These are phyloP conservation scores for Osmoderma eremita DNA, from an alignment of 2,888 invertebrate genomes.

Conservation along the genomic window DNA sequence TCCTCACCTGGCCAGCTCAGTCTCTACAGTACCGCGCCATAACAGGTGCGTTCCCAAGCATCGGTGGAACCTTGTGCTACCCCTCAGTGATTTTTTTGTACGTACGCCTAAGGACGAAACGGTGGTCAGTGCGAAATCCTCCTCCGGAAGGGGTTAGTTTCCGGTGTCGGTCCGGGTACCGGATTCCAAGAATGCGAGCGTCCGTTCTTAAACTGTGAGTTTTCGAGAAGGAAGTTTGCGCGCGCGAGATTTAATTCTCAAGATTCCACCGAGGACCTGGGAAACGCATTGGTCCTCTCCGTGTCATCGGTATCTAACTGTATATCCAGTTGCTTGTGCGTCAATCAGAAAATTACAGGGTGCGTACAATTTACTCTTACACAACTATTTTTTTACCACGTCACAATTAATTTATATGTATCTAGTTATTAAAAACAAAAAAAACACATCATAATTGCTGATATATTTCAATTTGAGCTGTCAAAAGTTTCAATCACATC, in stretches of 20 bases:
- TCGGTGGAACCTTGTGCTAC: constrained; percentile 42
- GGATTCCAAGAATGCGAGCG: constrained; percentile 3
- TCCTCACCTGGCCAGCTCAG: constrained; percentile 63
- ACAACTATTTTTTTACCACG: not conserved
- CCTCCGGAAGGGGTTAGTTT: constrained; percentile 21
- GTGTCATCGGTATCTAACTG: not conserved
- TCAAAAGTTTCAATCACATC: too few relatives aligned
- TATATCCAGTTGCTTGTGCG: too few relatives aligned
- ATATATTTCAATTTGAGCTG: too few relatives aligned
- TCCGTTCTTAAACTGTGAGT: constrained; percentile 37
- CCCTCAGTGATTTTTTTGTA: constrained; percentile 42
- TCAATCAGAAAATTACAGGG: too few relatives aligned
- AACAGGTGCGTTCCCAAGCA: constrained; percentile 61
- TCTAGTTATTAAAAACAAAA: too few relatives aligned
- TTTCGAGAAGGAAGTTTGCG: constrained; percentile 23
- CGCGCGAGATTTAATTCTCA: too few relatives aligned
- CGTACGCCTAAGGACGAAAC: constrained; percentile 22
- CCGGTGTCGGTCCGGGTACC: constrained; percentile 31
- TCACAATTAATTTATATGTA: too few relatives aligned
- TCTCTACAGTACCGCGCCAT: constrained; percentile 61
- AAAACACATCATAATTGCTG: too few relatives aligned
- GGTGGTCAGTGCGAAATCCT: constrained; percentile 29
- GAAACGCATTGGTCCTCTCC: not conserved
- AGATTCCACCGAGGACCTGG: constrained; percentile 27
- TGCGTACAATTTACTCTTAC: too few relatives aligned